These are phyloP conservation scores for Macquaria australasica DNA, from an alignment of 2,113 vertebrate species.

Conservation along the genomic window DNA sequence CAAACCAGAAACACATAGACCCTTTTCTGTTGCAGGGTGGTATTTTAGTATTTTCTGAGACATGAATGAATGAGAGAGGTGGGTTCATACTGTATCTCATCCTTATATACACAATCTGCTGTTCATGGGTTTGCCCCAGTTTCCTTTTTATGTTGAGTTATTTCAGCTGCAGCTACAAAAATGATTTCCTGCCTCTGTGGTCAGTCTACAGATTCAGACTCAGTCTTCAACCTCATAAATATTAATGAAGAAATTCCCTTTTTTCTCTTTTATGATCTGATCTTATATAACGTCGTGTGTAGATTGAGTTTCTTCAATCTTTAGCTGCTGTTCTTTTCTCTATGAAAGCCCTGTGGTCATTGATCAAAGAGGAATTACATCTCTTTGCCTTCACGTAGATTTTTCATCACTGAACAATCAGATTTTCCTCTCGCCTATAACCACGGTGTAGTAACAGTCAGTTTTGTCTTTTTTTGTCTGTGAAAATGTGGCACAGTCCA, in stretches of 20 bases:
- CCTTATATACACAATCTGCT: background rate
- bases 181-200: slow-evolving; percentile 3
- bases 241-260: slow-evolving; percentile 16
- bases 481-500: background rate
- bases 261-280: background rate
- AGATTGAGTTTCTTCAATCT: background rate
- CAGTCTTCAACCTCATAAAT: slow-evolving; percentile 20
- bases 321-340: background rate
- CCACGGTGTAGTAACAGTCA: background rate
- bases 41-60: background rate
- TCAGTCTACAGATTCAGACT: background rate
- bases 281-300: background rate
- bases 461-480: background rate
- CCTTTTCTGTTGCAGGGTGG: too few species aligned
- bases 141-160: background rate
- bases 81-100: background rate
- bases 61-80: background rate
- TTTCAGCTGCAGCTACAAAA: slow-evolving; percentile 2
- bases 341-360: background rate
- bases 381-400: background rate
- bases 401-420: background rate
- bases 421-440: background rate
- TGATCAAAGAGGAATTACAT: background rate
- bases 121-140: background rate
- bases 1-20: background rate